A percentile compares a stretch with the other conserved stretches of the same genome.
These are phyloP conservation scores for Magallana nippona DNA, from an alignment of 2,888 invertebrate species.

Conservation along the genomic window DNA sequence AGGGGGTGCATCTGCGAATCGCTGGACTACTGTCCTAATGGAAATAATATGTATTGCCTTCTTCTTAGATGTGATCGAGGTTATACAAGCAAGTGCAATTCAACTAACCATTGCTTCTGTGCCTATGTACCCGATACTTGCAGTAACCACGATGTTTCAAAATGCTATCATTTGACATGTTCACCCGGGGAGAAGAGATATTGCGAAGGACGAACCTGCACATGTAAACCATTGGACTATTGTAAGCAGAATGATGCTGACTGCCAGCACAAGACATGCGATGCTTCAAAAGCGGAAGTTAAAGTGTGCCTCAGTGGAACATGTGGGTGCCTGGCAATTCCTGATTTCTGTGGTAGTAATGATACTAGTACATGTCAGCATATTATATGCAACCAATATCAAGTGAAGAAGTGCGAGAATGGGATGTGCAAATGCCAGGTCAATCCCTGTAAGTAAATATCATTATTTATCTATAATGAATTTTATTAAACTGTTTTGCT, in stretches of 20 bases:
- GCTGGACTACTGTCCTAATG: not conserved
- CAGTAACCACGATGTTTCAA: not conserved
- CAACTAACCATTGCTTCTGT: not conserved
- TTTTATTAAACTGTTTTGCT: no score
- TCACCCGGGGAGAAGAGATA: not conserved
- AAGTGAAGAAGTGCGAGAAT: not conserved
- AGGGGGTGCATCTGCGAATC: not conserved
- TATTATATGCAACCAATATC: not conserved
- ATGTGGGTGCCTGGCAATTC: not conserved
- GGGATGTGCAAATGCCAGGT: conserved; percentile 1
- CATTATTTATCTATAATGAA: no score
- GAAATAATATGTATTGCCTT: not conserved
- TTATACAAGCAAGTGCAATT: not conserved
- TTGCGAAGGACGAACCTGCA: not conserved
- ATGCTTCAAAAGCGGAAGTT: not conserved
- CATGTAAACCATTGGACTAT: not conserved
- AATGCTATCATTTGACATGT: not conserved
- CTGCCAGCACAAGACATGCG: not conserved
- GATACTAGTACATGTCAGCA: not conserved
- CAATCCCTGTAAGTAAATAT: not conserved
- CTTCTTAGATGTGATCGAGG: not conserved
- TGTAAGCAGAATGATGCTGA: not conserved
- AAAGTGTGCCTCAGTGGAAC: not conserved
- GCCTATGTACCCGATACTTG: not conserved
- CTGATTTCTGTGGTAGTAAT: not conserved